Conservation (phyloP, 1,140 invertebrate genomes). For the Ceratina calcarata region DNA sequence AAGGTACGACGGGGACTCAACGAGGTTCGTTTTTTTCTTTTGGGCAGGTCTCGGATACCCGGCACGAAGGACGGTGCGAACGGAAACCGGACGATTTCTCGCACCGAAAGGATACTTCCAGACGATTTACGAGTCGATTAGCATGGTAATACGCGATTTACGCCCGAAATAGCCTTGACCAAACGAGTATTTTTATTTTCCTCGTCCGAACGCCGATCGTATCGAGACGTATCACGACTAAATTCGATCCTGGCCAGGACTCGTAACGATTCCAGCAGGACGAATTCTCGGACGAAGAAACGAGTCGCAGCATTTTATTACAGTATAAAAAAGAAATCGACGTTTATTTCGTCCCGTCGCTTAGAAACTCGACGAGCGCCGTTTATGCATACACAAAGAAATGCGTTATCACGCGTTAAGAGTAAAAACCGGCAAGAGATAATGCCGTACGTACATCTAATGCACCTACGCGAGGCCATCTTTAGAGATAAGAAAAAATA, state of each 20-base stretch:
- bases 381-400: too few relatives aligned
- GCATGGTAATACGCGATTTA: constrained; percentile 71
- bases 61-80: constrained; percentile 43
- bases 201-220: constrained; percentile 2
- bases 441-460: background rate
- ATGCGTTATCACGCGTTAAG: background rate
- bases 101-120: constrained; percentile 53
- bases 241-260: constrained; percentile 28
- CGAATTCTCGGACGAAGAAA: background rate
- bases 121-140: constrained; percentile 71
- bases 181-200: constrained; percentile 59
- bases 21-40: constrained; percentile 1
- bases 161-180: constrained; percentile 56
- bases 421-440: background rate
- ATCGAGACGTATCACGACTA: constrained; percentile 5
- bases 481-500: constrained; percentile 16
- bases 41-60: constrained; percentile 1
- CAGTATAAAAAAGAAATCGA: background rate
- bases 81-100: constrained; percentile 52
- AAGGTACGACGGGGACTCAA: background rate
- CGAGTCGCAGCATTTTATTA: background rate
- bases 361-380: background rate
- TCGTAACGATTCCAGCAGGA: background rate
- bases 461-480: background rate
- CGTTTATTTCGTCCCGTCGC: background rate